Evolutionary conservation across 1,140 invertebrate genomes (phyloP).

Genomic region (Hormaphis cornu): DNA sequence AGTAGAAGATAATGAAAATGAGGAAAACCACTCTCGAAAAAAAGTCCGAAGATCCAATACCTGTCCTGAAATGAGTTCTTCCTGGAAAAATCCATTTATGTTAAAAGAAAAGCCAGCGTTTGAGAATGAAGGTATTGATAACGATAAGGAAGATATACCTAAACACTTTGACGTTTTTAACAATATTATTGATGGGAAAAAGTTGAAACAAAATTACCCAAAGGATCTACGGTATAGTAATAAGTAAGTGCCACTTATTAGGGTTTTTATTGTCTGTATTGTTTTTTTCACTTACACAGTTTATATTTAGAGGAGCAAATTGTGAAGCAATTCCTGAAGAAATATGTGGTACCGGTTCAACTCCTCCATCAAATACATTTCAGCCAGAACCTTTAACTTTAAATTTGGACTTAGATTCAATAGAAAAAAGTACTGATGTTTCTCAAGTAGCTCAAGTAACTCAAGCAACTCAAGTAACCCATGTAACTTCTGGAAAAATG

Average conservation of each 20-base stretch:
- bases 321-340: constrained; percentile 85
- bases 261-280: neutral
- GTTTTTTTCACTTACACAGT: neutral
- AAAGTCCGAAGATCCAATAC: constrained; percentile 77
- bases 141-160: constrained; percentile 51
- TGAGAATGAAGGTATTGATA: constrained; percentile 40
- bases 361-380: constrained; percentile 45
- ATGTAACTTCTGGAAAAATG: neutral
- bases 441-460: too few relatives aligned
- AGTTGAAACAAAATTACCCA: constrained; percentile 11
- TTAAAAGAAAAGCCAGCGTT: constrained; percentile 41
- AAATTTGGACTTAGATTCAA: neutral
- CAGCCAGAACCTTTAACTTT: constrained; percentile 38
- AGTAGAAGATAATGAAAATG: constrained; percentile 12
- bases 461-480: too few relatives aligned
- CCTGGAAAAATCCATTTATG: constrained; percentile 63
- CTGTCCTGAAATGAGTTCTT: constrained; percentile 80
- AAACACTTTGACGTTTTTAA: constrained; percentile 45
- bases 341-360: constrained; percentile 56
- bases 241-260: neutral
- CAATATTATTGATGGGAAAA: constrained; percentile 5
- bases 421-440: constrained; percentile 7
- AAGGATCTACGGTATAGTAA: constrained; percentile 18
- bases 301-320: constrained; percentile 53
- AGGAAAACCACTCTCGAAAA: constrained; percentile 46